Conservation (phyloP, 1,140 invertebrate genomes). For the Dendroctonus ponderosae region DNA sequence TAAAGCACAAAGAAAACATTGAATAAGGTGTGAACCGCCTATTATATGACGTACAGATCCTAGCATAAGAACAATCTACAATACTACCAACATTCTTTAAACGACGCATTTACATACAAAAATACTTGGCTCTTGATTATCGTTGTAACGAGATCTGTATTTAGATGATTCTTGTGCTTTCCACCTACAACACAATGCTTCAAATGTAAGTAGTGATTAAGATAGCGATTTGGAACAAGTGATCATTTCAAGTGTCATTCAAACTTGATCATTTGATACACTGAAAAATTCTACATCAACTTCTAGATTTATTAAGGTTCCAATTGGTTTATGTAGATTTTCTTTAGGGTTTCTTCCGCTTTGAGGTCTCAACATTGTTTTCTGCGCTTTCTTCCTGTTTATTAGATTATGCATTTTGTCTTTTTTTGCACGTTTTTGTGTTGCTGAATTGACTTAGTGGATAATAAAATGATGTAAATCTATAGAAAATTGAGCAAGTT, state of each 20-base stretch:
- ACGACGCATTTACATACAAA: conserved; percentile 23
- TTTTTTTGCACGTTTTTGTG: too few species aligned
- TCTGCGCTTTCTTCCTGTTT: too few species aligned
- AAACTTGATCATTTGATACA: too few species aligned
- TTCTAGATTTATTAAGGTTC: background rate
- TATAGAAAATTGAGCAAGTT: too few species aligned
- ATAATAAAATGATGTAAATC: too few species aligned
- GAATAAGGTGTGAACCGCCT: conserved; percentile 26
- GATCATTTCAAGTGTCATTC: too few species aligned
- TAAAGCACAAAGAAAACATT: conserved; percentile 19
- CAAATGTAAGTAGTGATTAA: background rate
- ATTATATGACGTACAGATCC: conserved; percentile 4
- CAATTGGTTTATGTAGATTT: background rate
- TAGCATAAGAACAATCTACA: conserved; percentile 6
- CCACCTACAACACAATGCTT: conserved; percentile 11
- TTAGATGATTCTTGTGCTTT: conserved; percentile 9
- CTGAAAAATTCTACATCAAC: background rate
- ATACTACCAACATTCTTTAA: conserved; percentile 14
- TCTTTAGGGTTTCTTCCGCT: too few species aligned
- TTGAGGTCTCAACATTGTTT: too few species aligned
- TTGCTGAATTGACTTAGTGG: too few species aligned
- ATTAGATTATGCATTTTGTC: too few species aligned
- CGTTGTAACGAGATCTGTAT: conserved; percentile 11
- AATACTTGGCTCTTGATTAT: conserved; percentile 20
- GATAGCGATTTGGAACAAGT: background rate